phyloP scores from a whole-genome alignment of 2,113 vertebrate species.

The Corapipo altera region DNA sequence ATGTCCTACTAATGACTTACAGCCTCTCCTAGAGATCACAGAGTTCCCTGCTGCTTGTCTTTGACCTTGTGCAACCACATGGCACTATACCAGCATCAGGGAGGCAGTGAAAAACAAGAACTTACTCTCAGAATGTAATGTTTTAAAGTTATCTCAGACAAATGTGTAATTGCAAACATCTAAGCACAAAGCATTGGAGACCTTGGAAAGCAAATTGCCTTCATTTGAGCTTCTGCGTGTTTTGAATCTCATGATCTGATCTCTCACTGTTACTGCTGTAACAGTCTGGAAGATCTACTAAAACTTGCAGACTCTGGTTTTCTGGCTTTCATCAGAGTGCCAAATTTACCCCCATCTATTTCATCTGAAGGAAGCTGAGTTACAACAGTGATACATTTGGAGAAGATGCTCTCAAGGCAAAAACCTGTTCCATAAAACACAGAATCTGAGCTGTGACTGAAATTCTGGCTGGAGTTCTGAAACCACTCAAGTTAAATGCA shows the following conservation, averaged over 20 bases:
- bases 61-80: neutral
- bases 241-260: neutral
- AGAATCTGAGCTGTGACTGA: neutral
- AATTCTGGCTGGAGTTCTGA: slow-evolving; percentile 13
- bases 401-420: slow-evolving; percentile 32
- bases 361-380: slow-evolving; percentile 5
- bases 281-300: neutral
- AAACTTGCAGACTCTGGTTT: neutral
- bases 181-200: neutral
- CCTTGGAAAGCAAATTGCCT: neutral
- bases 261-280: neutral
- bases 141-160: neutral
- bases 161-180: neutral
- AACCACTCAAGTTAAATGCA: slow-evolving; percentile 30
- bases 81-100: neutral
- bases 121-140: neutral
- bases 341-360: slow-evolving; percentile 11
- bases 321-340: neutral
- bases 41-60: neutral
- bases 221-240: neutral
- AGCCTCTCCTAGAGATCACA: neutral
- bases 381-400: slow-evolving; percentile 1
- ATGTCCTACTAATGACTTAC: neutral
- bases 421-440: slow-evolving; percentile 29
- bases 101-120: neutral